These are phyloP conservation scores for Amblyraja radiata DNA, from an alignment of 2,797 vertebrate genomes.

Conservation along the genomic window DNA sequence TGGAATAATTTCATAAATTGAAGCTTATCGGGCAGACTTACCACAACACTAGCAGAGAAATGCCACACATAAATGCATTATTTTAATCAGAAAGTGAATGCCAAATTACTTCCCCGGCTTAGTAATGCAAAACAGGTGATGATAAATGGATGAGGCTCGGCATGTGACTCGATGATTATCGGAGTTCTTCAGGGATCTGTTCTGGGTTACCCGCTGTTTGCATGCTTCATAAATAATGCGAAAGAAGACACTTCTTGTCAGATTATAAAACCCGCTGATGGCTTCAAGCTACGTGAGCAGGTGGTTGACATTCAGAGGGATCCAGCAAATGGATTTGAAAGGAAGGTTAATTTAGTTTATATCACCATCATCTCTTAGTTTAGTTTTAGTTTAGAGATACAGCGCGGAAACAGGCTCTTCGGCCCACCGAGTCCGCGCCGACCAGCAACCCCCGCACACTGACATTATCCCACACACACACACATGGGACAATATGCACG, in stretches of 20 bases:
- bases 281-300: slow-evolving; percentile 14
- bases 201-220: neutral
- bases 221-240: slow-evolving; percentile 24
- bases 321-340: neutral
- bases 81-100: slow-evolving; percentile 20
- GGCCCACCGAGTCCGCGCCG: no score
- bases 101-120: neutral
- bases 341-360: neutral
- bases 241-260: slow-evolving; percentile 19
- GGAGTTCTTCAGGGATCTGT: slow-evolving; percentile 28
- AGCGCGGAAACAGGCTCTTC: no score
- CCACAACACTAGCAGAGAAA: neutral
- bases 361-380: no score
- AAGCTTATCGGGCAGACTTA: neutral
- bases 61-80: slow-evolving; percentile 16
- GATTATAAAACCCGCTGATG: slow-evolving; percentile 12
- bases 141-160: slow-evolving; percentile 33
- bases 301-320: slow-evolving; percentile 10
- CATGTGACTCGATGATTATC: slow-evolving; percentile 5
- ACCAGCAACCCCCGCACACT: no score
- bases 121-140: slow-evolving; percentile 26
- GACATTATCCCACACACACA: no score
- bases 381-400: no score
- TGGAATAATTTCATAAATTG: slow-evolving; percentile 22
- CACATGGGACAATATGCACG: no score